phyloP scores from a whole-genome alignment of 2,113 vertebrate genomes.

The Notothenia rossii region DNA sequence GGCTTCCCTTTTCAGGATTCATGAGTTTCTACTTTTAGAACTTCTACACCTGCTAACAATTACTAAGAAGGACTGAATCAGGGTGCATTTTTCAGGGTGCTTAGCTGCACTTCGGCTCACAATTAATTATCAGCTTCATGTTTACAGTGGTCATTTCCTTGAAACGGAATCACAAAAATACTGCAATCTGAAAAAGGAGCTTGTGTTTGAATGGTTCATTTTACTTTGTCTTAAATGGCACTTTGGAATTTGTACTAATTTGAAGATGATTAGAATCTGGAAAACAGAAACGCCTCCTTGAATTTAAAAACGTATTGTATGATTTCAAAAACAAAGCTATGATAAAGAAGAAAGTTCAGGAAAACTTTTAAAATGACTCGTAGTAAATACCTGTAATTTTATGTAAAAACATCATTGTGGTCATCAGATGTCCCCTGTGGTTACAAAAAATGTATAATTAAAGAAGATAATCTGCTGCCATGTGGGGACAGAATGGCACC shows the following conservation, averaged over 20 bases:
- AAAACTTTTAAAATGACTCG: background rate
- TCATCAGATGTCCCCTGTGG: background rate
- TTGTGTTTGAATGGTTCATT: background rate
- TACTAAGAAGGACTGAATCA: slow-evolving; percentile 47
- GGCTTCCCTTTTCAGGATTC: slow-evolving; percentile 19
- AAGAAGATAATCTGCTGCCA: background rate
- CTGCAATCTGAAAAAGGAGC: background rate
- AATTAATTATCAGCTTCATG: background rate
- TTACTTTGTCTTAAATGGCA: background rate
- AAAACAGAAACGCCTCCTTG: background rate
- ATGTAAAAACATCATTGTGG: background rate
- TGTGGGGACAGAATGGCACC: background rate
- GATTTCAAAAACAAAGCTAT: too few species aligned
- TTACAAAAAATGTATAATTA: background rate
- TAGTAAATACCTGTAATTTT: background rate
- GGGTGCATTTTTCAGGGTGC: slow-evolving; percentile 6
- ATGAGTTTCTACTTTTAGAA: slow-evolving; percentile 47
- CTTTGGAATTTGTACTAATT: background rate
- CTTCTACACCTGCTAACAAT: slow-evolving; percentile 46
- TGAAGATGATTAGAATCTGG: background rate
- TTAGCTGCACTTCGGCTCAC: background rate
- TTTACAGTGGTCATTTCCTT: background rate
- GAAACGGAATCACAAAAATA: background rate
- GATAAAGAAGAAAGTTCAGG: background rate
- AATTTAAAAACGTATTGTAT: background rate